Conservation (phyloP, 2,113 vertebrate genomes). For the Megalops atlanticus region DNA sequence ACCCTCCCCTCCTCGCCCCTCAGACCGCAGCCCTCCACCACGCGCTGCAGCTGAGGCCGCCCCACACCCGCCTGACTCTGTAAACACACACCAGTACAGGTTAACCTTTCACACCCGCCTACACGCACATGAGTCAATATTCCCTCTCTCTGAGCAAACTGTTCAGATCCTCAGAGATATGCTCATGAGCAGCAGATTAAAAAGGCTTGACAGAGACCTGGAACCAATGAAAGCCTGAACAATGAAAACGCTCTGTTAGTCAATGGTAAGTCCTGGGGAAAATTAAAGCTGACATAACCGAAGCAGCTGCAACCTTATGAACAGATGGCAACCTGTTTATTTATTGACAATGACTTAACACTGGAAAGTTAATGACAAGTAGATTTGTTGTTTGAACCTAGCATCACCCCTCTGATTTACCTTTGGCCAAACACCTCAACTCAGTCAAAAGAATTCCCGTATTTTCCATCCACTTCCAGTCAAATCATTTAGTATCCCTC, state of each 20-base stretch:
- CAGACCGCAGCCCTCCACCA: neutral
- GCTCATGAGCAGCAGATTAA: neutral
- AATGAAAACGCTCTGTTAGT: neutral
- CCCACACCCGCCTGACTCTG: neutral
- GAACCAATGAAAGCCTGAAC: neutral
- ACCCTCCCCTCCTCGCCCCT: neutral
- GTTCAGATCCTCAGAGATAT: neutral
- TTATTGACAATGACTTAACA: neutral
- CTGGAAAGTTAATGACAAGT: conserved; percentile 13
- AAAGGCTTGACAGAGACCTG: neutral
- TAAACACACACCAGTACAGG: neutral
- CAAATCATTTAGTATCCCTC: neutral
- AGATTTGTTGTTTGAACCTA: neutral
- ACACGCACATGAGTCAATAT: neutral
- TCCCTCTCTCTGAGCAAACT: neutral
- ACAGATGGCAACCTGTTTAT: neutral
- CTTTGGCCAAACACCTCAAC: neutral
- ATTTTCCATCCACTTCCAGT: neutral
- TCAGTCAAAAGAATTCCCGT: neutral
- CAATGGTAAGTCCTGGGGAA: neutral
- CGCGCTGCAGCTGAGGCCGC: neutral
- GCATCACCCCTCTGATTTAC: neutral
- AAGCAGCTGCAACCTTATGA: neutral
- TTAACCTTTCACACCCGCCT: neutral
- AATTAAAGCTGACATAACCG: neutral